These are phyloP conservation scores for Ganaspis sp. DNA, from an alignment of 1,140 invertebrate species.

Conservation along the genomic window DNA sequence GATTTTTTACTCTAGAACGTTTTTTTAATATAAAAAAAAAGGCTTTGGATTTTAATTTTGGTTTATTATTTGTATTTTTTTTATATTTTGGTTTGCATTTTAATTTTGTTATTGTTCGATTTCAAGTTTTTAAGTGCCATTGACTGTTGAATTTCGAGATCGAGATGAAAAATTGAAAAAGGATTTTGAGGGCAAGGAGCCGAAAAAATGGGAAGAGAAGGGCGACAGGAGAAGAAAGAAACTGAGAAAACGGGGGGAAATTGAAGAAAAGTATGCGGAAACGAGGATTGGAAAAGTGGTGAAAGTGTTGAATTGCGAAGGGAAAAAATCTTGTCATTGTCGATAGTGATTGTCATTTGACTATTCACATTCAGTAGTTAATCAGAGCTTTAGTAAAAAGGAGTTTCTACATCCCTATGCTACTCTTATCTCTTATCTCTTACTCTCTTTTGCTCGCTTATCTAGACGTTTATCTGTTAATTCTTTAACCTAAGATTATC, in stretches of 20 bases:
- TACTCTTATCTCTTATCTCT: constrained; percentile 55
- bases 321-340: constrained; percentile 63
- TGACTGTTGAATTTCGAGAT: no score
- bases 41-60: no score
- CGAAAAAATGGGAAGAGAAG: constrained; percentile 33
- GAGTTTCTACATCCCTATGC: constrained; percentile 62
- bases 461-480: constrained; percentile 13
- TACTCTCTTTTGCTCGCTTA: constrained; percentile 48
- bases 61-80: no score
- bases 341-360: constrained; percentile 75
- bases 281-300: constrained; percentile 58
- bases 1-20: no score
- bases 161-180: no score
- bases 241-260: constrained; percentile 45
- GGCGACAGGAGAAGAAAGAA: constrained; percentile 42
- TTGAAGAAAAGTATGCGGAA: constrained; percentile 40
- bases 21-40: no score
- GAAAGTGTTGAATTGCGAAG: no score
- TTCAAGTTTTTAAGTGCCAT: no score
- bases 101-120: no score
- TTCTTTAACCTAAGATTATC: constrained; percentile 43
- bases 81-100: no score
- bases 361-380: constrained; percentile 60
- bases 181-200: no score
- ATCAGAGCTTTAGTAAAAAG: constrained; percentile 58